Conservation (phyloP, 2,113 vertebrate genomes). For the Nerophis ophidion region DNA sequence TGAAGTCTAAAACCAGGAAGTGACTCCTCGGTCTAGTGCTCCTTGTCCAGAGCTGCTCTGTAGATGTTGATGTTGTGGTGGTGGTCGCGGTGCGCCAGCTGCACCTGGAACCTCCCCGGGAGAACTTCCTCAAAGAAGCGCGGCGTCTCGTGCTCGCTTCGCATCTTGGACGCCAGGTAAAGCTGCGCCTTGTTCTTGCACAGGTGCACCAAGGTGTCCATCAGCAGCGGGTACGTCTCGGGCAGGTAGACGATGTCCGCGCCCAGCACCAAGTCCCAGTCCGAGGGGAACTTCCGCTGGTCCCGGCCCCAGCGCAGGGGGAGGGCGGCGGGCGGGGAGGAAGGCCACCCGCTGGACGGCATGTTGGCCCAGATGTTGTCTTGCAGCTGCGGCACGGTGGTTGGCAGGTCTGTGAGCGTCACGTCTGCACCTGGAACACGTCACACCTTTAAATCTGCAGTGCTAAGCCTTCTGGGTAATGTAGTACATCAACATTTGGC, state of each 20-base stretch:
- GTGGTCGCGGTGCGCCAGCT: slow-evolving; percentile 65
- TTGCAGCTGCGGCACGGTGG: slow-evolving; percentile 74
- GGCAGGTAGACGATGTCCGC: slow-evolving; percentile 80
- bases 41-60: slow-evolving; percentile 52
- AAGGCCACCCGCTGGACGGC: slow-evolving; percentile 53
- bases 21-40: background rate
- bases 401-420: slow-evolving; percentile 81
- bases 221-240: slow-evolving; percentile 73
- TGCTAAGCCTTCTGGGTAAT: no score
- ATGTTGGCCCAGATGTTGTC: slow-evolving; percentile 74
- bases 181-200: slow-evolving; percentile 62
- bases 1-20: background rate
- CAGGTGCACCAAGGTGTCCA: slow-evolving; percentile 76
- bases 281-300: slow-evolving; percentile 69
- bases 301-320: slow-evolving; percentile 80
- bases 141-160: slow-evolving; percentile 69
- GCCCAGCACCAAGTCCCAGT: slow-evolving; percentile 81
- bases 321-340: slow-evolving; percentile 50
- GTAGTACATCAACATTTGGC: no score
- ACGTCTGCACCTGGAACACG: slow-evolving; percentile 71
- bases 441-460: no score
- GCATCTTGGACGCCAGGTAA: slow-evolving; percentile 81
- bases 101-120: slow-evolving; percentile 67
- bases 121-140: slow-evolving; percentile 71
- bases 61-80: slow-evolving; percentile 78